Evolutionary conservation across 1,140 invertebrate species (phyloP).

Genomic region (Bombus polaris): DNA sequence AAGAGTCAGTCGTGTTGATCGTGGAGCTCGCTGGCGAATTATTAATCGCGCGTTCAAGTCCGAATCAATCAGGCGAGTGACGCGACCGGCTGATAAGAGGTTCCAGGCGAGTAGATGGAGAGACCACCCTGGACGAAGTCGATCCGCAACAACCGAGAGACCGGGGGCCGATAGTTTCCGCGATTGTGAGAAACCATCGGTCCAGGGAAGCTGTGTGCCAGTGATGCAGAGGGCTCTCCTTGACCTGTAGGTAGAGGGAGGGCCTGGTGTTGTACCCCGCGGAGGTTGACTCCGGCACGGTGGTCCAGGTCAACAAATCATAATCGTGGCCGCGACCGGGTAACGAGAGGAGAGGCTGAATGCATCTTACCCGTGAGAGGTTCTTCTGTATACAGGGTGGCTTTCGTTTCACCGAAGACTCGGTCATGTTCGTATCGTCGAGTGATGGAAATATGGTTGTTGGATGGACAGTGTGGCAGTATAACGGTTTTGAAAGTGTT

Average conservation of each 20-base stretch:
- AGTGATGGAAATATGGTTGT: background rate
- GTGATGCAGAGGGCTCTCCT: slow-evolving; percentile 10
- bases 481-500: no score
- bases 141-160: background rate
- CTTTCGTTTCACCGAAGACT: background rate
- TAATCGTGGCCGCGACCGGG: slow-evolving; percentile 78
- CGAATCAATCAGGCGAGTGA: slow-evolving; percentile 37
- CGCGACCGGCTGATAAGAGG: slow-evolving; percentile 11
- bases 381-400: slow-evolving; percentile 45
- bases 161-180: slow-evolving; percentile 36
- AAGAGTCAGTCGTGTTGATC: slow-evolving; percentile 17
- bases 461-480: no score
- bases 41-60: slow-evolving; percentile 55
- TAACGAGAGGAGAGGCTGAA: slow-evolving; percentile 76
- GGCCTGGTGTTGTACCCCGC: slow-evolving; percentile 49
- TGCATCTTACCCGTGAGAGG: slow-evolving; percentile 62
- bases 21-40: slow-evolving; percentile 36
- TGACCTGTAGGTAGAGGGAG: slow-evolving; percentile 27
- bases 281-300: slow-evolving; percentile 72
- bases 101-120: background rate
- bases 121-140: slow-evolving; percentile 38
- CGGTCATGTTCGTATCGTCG: background rate
- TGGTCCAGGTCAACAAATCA: slow-evolving; percentile 80
- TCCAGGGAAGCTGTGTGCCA: background rate
- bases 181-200: slow-evolving; percentile 43